These are phyloP conservation scores for Adineta ricciae DNA, from an alignment of 2,888 invertebrate genomes.

Conservation along the genomic window DNA sequence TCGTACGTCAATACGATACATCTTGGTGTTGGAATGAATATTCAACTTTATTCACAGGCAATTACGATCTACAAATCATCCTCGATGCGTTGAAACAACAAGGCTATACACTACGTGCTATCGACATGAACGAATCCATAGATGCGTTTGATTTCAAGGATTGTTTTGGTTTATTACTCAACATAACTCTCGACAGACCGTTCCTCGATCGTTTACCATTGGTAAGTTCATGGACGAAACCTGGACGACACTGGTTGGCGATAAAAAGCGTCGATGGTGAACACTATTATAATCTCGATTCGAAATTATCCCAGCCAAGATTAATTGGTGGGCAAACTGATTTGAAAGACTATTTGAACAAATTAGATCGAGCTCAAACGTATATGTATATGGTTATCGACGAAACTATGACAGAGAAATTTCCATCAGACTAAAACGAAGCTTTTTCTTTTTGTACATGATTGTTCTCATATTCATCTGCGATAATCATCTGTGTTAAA, in stretches of 20 bases:
- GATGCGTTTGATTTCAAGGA: neutral
- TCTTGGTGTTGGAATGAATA: neutral
- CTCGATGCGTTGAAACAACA: neutral
- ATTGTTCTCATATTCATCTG: neutral
- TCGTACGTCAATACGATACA: neutral
- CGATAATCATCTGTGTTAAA: neutral
- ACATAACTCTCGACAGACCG: neutral
- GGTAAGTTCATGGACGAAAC: neutral
- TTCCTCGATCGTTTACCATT: neutral
- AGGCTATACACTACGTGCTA: neutral
- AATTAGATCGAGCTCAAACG: neutral
- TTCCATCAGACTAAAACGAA: neutral
- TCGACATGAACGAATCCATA: neutral
- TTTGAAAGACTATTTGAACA: neutral
- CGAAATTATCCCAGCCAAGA: neutral
- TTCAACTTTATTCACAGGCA: neutral
- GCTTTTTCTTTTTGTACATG: neutral
- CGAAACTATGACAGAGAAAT: neutral
- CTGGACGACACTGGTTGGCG: neutral
- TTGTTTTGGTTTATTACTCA: constrained; percentile 8
- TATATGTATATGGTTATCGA: neutral
- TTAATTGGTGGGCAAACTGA: neutral
- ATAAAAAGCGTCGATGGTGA: neutral
- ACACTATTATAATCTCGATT: neutral
- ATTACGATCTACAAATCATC: neutral